phyloP scores from a whole-genome alignment of 2,113 vertebrate genomes.

The Sakesphorus luctuosus region DNA sequence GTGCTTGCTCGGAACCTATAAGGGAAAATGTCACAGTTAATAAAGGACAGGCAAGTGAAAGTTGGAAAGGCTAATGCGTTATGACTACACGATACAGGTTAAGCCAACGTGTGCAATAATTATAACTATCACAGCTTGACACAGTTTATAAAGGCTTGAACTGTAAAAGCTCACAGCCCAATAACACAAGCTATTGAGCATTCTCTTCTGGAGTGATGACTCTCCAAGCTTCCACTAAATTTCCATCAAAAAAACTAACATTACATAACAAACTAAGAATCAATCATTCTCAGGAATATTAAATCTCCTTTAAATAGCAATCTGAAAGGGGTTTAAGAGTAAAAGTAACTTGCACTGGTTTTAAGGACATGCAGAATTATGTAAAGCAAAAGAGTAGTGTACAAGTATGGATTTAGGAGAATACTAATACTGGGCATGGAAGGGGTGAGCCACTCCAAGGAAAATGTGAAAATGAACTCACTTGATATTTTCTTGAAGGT shows the following conservation, averaged over 20 bases:
- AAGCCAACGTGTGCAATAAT: slow-evolving; percentile 38
- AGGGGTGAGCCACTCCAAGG: background rate
- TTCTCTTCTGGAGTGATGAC: background rate
- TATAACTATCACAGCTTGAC: slow-evolving; percentile 41
- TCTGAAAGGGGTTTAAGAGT: background rate
- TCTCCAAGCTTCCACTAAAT: background rate
- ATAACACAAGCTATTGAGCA: background rate
- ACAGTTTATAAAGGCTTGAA: slow-evolving; percentile 44
- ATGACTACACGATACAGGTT: slow-evolving; percentile 14
- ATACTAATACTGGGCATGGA: background rate
- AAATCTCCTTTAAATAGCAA: background rate
- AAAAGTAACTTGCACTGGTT: background rate
- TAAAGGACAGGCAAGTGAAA: slow-evolving; percentile 40
- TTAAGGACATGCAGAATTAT: background rate
- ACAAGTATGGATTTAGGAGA: background rate
- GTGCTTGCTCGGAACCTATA: slow-evolving; percentile 56
- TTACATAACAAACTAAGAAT: background rate
- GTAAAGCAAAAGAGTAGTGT: background rate
- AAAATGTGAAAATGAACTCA: background rate
- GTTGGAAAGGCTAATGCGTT: slow-evolving; percentile 43
- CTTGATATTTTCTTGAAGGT: background rate
- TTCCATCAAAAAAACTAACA: background rate
- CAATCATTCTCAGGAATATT: background rate
- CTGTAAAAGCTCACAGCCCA: background rate
- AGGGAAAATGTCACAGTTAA: slow-evolving; percentile 65